phyloP scores from a whole-genome alignment of 2,888 invertebrate species.

The Sarcophaga carnaria region DNA sequence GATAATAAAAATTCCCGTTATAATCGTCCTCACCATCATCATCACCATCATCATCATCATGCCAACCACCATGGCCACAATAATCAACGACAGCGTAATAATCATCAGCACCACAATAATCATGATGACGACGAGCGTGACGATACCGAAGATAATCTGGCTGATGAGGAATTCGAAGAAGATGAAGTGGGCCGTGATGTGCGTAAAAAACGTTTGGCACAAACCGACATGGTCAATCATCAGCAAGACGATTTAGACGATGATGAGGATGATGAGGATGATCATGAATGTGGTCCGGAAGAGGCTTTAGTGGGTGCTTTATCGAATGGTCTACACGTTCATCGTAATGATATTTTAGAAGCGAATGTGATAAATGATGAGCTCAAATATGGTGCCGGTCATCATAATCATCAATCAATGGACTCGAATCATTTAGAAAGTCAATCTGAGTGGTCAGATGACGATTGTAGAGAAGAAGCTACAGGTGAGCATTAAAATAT shows the following conservation, averaged over 20 bases:
- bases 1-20: slow-evolving; percentile 61
- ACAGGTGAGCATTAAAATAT: slow-evolving; percentile 80
- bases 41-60: slow-evolving; percentile 72
- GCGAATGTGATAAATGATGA: slow-evolving; percentile 82
- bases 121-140: slow-evolving; percentile 78
- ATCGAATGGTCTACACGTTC: slow-evolving; percentile 62
- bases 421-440: slow-evolving; percentile 84
- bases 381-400: slow-evolving; percentile 81
- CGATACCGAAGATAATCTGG: slow-evolving; percentile 81
- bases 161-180: slow-evolving; percentile 81
- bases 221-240: slow-evolving; percentile 56
- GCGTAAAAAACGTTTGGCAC: slow-evolving; percentile 75
- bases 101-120: slow-evolving; percentile 69
- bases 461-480: slow-evolving; percentile 85
- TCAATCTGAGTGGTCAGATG: slow-evolving; percentile 92
- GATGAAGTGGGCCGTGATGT: slow-evolving; percentile 80
- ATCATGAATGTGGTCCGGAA: slow-evolving; percentile 68
- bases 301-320: slow-evolving; percentile 69
- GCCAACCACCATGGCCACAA: slow-evolving; percentile 74
- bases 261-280: slow-evolving; percentile 72
- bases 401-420: slow-evolving; percentile 81
- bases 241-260: slow-evolving; percentile 69
- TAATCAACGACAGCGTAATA: slow-evolving; percentile 73
- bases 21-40: slow-evolving; percentile 66
- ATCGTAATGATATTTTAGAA: slow-evolving; percentile 74